These are phyloP conservation scores for Paradoxurus hermaphroditus DNA, from an alignment of 2,113 vertebrate species.

Conservation along the genomic window DNA sequence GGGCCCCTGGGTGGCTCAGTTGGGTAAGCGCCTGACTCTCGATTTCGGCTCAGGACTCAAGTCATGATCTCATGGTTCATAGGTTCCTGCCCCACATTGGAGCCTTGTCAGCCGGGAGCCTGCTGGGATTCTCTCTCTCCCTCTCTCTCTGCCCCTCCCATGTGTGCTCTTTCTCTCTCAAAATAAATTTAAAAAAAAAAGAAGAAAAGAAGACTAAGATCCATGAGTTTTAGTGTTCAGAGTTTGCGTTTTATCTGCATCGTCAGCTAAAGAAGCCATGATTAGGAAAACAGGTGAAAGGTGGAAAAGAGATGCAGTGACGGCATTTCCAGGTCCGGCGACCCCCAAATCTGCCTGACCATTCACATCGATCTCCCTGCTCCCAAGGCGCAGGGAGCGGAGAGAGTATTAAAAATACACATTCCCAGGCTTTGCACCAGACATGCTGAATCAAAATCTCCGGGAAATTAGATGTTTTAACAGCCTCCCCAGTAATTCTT, in stretches of 20 bases:
- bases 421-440: neutral
- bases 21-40: no score
- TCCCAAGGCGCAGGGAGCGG: neutral
- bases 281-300: slow-evolving; percentile 34
- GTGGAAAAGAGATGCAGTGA: neutral
- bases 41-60: no score
- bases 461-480: neutral
- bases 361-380: neutral
- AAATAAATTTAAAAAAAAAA: no score
- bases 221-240: neutral
- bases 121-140: no score
- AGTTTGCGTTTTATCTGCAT: neutral
- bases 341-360: neutral
- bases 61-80: no score
- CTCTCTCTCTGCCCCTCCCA: no score
- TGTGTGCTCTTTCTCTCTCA: no score
- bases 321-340: neutral
- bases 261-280: neutral
- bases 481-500: neutral
- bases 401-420: neutral
- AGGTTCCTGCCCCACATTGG: no score
- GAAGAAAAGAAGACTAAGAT: neutral
- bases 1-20: no score
- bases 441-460: slow-evolving; percentile 3
- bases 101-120: no score